A percentile compares a stretch with the other conserved stretches of the same genome.
Evolutionary conservation across 2,797 vertebrate species (phyloP).

Genomic region (Ateles fusciceps): DNA sequence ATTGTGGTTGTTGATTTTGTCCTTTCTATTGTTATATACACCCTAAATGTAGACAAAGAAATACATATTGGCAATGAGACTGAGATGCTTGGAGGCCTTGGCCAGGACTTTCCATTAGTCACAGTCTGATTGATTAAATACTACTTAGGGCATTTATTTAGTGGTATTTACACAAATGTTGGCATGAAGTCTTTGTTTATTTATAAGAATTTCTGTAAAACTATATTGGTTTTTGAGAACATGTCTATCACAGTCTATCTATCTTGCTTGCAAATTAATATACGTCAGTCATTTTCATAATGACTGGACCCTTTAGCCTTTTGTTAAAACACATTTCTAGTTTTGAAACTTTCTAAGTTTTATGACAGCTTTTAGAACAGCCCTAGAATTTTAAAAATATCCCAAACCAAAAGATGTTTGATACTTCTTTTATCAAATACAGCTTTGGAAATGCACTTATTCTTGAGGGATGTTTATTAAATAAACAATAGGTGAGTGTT

Average conservation of each 20-base stretch:
- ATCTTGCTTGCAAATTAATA: not conserved
- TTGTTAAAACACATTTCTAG: slow-evolving; percentile 35
- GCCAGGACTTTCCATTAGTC: not conserved
- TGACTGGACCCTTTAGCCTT: not conserved
- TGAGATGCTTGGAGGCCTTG: not conserved
- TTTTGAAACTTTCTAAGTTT: slow-evolving; percentile 1
- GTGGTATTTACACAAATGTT: not conserved
- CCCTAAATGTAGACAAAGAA: not conserved
- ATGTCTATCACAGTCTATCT: not conserved
- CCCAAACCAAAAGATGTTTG: not conserved
- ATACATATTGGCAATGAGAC: not conserved
- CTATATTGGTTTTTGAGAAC: not conserved
- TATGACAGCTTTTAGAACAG: slow-evolving; percentile 38
- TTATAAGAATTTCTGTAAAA: slow-evolving; percentile 33
- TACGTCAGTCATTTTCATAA: not conserved
- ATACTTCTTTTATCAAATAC: not conserved
- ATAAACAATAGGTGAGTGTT: not conserved
- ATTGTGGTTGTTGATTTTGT: not conserved
- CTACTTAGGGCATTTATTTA: not conserved
- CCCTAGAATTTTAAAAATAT: slow-evolving; percentile 14
- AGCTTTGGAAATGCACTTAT: not conserved
- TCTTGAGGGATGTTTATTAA: not conserved
- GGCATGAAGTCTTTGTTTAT: not conserved
- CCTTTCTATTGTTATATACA: not conserved
- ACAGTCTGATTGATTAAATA: not conserved